These are phyloP conservation scores for Sterna hirundo DNA, from an alignment of 2,113 vertebrate genomes.

Conservation along the genomic window DNA sequence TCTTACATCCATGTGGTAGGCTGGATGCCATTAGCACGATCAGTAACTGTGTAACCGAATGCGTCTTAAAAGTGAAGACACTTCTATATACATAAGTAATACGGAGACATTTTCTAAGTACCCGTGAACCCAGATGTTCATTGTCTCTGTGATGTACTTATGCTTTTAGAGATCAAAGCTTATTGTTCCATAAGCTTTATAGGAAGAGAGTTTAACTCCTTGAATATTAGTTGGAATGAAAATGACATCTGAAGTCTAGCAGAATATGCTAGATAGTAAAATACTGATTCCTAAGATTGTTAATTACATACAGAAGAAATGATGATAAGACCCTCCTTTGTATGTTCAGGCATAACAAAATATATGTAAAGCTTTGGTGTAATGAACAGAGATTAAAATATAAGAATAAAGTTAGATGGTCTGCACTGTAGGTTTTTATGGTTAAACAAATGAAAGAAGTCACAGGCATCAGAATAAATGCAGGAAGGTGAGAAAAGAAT, in stretches of 20 bases:
- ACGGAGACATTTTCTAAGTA: background rate
- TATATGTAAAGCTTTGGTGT: background rate
- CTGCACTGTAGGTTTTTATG: background rate
- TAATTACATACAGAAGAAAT: background rate
- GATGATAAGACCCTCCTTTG: background rate
- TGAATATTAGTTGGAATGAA: background rate
- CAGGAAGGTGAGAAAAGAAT: background rate
- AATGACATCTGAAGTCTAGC: background rate
- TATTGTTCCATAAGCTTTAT: background rate
- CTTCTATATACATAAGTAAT: background rate
- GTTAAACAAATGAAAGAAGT: background rate
- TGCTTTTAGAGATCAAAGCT: background rate
- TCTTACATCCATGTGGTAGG: background rate
- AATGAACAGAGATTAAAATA: background rate
- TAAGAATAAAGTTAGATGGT: background rate
- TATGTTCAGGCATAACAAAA: background rate
- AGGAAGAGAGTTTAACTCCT: background rate
- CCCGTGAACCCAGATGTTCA: background rate
- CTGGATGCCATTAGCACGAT: background rate
- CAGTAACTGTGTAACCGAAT: background rate
- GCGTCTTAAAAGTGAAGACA: background rate
- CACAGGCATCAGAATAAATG: background rate
- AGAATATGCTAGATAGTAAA: background rate
- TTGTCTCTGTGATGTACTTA: background rate
- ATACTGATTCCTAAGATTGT: background rate